Evolutionary conservation across 2,113 vertebrate species (phyloP), one percentile per base, ranked within the genome.

Genomic region (Hucho hucho): DNA sequence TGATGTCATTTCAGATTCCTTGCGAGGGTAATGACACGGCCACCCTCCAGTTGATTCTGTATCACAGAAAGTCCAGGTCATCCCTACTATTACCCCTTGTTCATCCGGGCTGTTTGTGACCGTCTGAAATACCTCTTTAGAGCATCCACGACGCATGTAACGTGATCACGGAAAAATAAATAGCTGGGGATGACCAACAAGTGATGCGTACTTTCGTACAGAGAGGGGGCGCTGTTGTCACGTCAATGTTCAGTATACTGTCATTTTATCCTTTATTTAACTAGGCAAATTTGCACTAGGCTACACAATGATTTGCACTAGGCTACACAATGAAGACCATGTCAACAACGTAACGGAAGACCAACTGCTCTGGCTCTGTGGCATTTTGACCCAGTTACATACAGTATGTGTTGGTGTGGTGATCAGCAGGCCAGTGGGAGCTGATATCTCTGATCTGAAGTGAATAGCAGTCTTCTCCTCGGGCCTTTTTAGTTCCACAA

Each of bases 141-240:
- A 6, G 5, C 20, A 20, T 6, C 16, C 18, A 6, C 1, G 59
- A 61, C 6, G 2, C 22, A 61, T n/a, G 59, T 61, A 2, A 22
- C 4, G n/a, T 11, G 9, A 61, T 12, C 59, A 61, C 24, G 58
- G 9, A 9, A 11, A 43, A 11, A 43, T 43, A 2, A 9, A 43
- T 43, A 43, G 37, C 37, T 43, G 37, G 9, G 9, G 37, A 11
- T 43, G 37, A 43, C 37, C 37, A 22, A 22, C 7, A 0, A 85
- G 88, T 75, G 87, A 73, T 87, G 3, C 1, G 28, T 0, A 0
- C 0, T 5, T 78, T 82, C 3, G 58, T 25, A 72, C 91, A 84
- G 76, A 64, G 37, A 74, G 77, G 77, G 77, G 88, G 90, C 85
- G 84, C 86, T 80, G 76, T 90, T 85, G 78, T 80, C 74, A 66